phyloP scores from a whole-genome alignment of 2,888 invertebrate species.

The Coenonympha arcania region DNA sequence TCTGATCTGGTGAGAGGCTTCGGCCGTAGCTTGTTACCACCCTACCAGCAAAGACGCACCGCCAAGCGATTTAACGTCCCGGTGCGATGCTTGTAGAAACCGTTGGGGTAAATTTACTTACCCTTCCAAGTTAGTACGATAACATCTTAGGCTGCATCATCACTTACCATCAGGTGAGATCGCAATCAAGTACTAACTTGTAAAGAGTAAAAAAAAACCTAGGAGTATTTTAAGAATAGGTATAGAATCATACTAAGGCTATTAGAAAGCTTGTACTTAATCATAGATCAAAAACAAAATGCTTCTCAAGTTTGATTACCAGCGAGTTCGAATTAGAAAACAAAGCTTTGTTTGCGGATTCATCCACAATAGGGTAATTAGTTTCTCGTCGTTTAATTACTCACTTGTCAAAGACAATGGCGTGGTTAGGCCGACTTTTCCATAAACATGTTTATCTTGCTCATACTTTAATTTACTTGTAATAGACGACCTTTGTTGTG shows the following conservation, averaged over 20 bases:
- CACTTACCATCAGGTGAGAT: too few relatives aligned
- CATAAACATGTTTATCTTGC: neutral
- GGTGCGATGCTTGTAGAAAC: too few relatives aligned
- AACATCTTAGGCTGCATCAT: too few relatives aligned
- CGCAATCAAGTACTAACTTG: too few relatives aligned
- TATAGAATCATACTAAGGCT: neutral
- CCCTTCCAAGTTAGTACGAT: too few relatives aligned
- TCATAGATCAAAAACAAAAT: slow-evolving; percentile 1
- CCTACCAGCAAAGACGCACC: too few relatives aligned
- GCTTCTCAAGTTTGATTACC: neutral
- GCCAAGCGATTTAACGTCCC: too few relatives aligned
- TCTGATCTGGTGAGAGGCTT: too few relatives aligned
- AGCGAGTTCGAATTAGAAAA: neutral
- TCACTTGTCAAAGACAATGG: slow-evolving; percentile 7
- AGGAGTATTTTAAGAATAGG: neutral
- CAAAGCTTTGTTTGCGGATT: slow-evolving; percentile 8
- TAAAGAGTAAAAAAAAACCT: too few relatives aligned
- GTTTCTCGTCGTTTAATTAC: slow-evolving; percentile 9
- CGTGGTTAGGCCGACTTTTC: neutral
- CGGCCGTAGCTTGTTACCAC: too few relatives aligned
- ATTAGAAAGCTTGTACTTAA: neutral
- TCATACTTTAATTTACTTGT: neutral
- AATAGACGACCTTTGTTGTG: neutral
- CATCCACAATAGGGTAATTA: slow-evolving; percentile 6
- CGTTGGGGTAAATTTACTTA: too few relatives aligned